Conservation (phyloP, 2,888 invertebrate genomes). For the Cerastis leucographa region DNA sequence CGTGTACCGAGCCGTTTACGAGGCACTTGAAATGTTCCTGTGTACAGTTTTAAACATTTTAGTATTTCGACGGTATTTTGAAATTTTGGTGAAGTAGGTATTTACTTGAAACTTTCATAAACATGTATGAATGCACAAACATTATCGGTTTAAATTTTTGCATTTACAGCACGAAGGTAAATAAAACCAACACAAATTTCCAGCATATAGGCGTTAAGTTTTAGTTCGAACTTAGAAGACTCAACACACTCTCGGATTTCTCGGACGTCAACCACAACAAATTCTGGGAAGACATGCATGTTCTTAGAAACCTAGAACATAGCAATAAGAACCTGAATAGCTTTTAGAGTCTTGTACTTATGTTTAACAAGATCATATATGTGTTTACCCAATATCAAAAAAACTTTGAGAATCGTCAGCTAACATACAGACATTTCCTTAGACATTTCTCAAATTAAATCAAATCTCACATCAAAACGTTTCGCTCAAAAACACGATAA, state of each 20-base stretch:
- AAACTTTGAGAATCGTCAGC: slow-evolving; percentile 3
- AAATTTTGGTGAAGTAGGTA: not conserved
- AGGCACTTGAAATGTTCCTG: slow-evolving; percentile 27
- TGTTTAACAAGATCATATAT: not conserved
- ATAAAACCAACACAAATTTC: not conserved
- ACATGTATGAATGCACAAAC: not conserved
- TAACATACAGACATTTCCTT: not conserved
- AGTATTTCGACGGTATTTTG: slow-evolving; percentile 1
- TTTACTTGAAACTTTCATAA: not conserved
- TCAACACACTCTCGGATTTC: not conserved
- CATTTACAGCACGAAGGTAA: not conserved
- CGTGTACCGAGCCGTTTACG: slow-evolving; percentile 1
- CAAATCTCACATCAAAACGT: slow-evolving; percentile 32
- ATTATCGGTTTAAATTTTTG: not conserved
- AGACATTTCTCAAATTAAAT: slow-evolving; percentile 23
- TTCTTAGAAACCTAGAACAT: not conserved
- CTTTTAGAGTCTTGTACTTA: not conserved
- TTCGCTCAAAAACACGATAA: slow-evolving; percentile 28
- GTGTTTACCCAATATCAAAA: not conserved
- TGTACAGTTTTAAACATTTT: slow-evolving; percentile 19
- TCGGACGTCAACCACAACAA: not conserved
- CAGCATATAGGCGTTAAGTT: not conserved
- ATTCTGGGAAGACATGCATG: not conserved
- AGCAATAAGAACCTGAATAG: not conserved
- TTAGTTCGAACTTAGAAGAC: not conserved